phyloP scores from a whole-genome alignment of 2,113 vertebrate genomes.

The Mustela nigripes region DNA sequence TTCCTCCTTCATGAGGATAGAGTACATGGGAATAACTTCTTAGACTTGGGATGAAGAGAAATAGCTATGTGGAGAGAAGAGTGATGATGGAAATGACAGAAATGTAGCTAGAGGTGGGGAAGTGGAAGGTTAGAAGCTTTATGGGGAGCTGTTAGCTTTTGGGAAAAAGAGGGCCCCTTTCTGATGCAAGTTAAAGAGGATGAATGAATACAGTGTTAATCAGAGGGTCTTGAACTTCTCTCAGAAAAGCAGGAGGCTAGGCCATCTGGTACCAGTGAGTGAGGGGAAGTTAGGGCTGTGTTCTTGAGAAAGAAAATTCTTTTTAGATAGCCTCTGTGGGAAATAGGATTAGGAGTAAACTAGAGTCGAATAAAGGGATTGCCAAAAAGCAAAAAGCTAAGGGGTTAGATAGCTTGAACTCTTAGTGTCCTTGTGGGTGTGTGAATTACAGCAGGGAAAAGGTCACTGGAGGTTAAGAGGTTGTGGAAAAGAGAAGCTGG shows the following conservation, averaged over 20 bases:
- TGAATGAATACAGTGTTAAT: neutral
- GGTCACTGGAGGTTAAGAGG: neutral
- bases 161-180: neutral
- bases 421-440: slow-evolving; percentile 63
- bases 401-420: slow-evolving; percentile 70
- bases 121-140: neutral
- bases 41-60: neutral
- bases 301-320: slow-evolving; percentile 75
- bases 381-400: slow-evolving; percentile 55
- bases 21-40: neutral
- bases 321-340: slow-evolving; percentile 74
- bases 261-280: slow-evolving; percentile 61
- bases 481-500: slow-evolving; percentile 45
- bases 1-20: neutral
- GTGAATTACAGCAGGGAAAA: slow-evolving; percentile 35
- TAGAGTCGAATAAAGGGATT: slow-evolving; percentile 51
- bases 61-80: neutral
- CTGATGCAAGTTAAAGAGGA: neutral
- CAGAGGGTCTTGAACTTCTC: slow-evolving; percentile 20
- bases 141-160: neutral
- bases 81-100: neutral
- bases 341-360: slow-evolving; percentile 69
- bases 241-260: neutral
- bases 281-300: slow-evolving; percentile 63
- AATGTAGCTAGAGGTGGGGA: neutral